phyloP scores from a whole-genome alignment of 2,797 vertebrate species.

The Morelia viridis region DNA sequence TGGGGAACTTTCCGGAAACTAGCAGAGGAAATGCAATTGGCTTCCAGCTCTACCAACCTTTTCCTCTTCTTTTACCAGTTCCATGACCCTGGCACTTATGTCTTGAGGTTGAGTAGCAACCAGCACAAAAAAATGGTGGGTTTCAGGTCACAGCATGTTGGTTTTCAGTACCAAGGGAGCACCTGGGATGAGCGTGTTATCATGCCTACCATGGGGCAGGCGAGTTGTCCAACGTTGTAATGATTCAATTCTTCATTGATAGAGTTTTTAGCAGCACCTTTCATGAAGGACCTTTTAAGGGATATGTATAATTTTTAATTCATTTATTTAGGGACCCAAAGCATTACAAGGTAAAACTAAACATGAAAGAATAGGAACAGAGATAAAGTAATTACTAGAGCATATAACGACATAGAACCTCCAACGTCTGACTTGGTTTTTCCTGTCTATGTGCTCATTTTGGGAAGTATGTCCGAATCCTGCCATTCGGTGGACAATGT shows the following conservation, averaged over 20 bases:
- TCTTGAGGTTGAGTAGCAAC: conserved; percentile 82
- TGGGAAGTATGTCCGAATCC: conserved; percentile 81
- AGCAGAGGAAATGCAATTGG: conserved; percentile 71
- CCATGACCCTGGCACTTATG: conserved; percentile 81
- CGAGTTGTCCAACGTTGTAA: background rate
- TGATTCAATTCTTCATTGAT: background rate
- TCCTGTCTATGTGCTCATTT: background rate
- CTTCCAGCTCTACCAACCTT: conserved; percentile 64
- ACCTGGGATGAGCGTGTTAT: too few relatives aligned
- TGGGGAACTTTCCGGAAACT: conserved; percentile 85
- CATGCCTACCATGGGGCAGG: background rate
- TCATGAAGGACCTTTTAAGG: background rate
- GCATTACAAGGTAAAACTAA: background rate
- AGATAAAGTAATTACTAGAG: background rate
- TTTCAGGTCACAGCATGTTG: background rate
- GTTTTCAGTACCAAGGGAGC: too few relatives aligned
- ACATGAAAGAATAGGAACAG: background rate
- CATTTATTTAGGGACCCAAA: background rate
- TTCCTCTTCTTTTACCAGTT: conserved; percentile 80
- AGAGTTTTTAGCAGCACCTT: background rate
- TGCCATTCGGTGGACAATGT: conserved; percentile 82
- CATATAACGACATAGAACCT: too few relatives aligned
- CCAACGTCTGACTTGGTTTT: background rate
- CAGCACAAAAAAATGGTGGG: conserved; percentile 83
- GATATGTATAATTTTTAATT: background rate